Evolutionary conservation across 2,888 invertebrate species (phyloP), one percentile per base, ranked within the genome.

Genomic region (Tricholauxania praeusta): DNA sequence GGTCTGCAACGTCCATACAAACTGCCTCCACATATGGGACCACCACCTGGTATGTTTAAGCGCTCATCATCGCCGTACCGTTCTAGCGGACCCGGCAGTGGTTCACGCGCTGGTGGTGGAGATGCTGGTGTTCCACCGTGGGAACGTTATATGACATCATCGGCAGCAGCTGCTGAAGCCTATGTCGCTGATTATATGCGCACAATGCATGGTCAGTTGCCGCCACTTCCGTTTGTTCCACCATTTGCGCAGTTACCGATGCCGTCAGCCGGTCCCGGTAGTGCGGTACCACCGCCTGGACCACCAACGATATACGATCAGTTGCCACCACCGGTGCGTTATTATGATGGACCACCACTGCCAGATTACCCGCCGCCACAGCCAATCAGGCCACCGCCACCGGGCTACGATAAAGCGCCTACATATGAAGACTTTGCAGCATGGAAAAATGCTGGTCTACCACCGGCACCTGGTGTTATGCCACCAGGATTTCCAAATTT

Each of bases 121-220:
- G 88, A 92, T 74, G 91, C 92, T 72, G 87, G 91, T 39, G 88
- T 91, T 77, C 90, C 91, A 17, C 87, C 89, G 63, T 93, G 92
- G 91, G 92, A 92, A 83, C 89, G 90, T 10, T 87, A 86, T 74
- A 88, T 90, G 75, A 86, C 87, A 59, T 88, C 91, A 71, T 88
- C 91, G 71, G 92, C 92, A 19, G 92, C 92, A 7, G 92, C 92
- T 14, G 94, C 94, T n/a, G 94, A 95, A 83, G 94, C 94, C 1
- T 95, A 94, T 86, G 94, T 95, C 47, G 95, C 94, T 15, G 96
- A 96, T 84, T 96, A 96, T 82, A 95, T 96, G 93, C 90, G 95
- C 49, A 93, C 93, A 47, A 94, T 95, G 93, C 94, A 94, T 82
- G 94, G 94, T 81, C 94, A 94, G 82, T 86, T 95, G 81, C 94